These are phyloP conservation scores for Chloropsis cyanopogon DNA, from an alignment of 2,113 vertebrate genomes.

Conservation along the genomic window DNA sequence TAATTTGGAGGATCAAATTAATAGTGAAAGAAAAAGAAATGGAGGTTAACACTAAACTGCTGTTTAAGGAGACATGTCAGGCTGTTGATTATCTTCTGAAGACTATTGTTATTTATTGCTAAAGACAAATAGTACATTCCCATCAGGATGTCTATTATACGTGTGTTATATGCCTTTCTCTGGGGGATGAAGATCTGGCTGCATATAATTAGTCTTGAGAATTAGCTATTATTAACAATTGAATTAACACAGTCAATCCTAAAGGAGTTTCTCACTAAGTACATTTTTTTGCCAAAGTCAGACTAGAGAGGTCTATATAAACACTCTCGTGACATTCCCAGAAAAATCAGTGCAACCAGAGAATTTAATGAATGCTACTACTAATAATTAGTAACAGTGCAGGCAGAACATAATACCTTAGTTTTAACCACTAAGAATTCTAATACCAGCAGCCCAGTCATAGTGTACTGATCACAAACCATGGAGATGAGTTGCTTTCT, in stretches of 20 bases:
- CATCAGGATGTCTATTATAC: background rate
- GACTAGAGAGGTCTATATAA: background rate
- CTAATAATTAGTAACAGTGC: background rate
- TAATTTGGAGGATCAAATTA: background rate
- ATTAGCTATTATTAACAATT: background rate
- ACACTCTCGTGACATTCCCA: background rate
- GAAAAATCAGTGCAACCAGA: background rate
- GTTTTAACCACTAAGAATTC: background rate
- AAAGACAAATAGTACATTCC: background rate
- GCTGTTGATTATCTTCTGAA: background rate
- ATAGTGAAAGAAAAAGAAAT: background rate
- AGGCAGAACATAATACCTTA: background rate
- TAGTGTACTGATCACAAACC: background rate
- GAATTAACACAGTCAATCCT: background rate
- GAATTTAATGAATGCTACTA: background rate
- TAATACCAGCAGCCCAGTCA: background rate
- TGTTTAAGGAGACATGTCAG: background rate
- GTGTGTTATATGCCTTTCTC: background rate
- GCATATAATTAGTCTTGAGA: background rate
- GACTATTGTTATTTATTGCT: conserved; percentile 7
- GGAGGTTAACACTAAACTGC: background rate
- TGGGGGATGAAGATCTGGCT: background rate
- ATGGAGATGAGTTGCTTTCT: background rate
- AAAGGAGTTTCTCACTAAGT: background rate
- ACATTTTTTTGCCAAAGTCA: background rate